A percentile compares a stretch with the other conserved stretches of the same genome.
Conservation (phyloP, 2,113 vertebrate species). For the Serinus canaria region DNA sequence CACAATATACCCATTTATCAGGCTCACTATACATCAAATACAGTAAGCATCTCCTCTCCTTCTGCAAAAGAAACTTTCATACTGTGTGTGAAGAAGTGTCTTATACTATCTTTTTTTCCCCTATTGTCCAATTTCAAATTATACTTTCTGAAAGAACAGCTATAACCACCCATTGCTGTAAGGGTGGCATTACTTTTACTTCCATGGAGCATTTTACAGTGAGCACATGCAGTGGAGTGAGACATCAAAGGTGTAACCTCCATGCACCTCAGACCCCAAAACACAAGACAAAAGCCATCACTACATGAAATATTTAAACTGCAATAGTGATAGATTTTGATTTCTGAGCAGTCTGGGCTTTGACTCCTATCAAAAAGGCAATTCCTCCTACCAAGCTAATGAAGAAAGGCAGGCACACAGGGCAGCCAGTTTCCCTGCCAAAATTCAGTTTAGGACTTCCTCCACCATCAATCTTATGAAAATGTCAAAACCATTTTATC, state of each 20-base stretch:
- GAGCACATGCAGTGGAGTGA: background rate
- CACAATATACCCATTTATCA: background rate
- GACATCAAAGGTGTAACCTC: background rate
- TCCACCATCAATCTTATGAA: background rate
- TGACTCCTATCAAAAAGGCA: background rate
- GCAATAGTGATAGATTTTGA: background rate
- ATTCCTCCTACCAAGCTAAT: background rate
- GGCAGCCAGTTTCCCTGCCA: background rate
- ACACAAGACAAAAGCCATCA: background rate
- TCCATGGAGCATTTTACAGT: background rate
- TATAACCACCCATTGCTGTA: background rate
- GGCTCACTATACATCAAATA: background rate
- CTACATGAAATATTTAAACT: background rate
- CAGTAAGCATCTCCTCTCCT: background rate
- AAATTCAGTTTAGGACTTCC: background rate
- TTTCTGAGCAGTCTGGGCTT: background rate
- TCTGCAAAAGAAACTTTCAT: background rate
- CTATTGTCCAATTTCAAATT: background rate
- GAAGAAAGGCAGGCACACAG: background rate
- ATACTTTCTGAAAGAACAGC: background rate
- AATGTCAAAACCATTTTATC: background rate
- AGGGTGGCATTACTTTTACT: background rate
- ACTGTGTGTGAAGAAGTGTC: background rate
- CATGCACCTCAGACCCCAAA: background rate
- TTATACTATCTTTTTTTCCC: background rate